phyloP scores from a whole-genome alignment of 1,140 invertebrate species.

The Trichonephila inaurata region DNA sequence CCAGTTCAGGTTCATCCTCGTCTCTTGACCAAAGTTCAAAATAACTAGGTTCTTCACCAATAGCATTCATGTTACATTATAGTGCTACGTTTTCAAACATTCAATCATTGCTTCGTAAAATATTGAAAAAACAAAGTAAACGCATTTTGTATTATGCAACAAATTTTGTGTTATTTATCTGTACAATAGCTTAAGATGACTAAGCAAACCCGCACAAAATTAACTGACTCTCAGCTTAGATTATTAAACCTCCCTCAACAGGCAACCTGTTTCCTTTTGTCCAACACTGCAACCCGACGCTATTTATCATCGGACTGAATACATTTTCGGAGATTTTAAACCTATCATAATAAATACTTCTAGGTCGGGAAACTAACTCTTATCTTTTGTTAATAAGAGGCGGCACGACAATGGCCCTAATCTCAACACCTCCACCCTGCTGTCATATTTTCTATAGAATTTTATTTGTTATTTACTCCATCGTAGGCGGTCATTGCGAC shows the following conservation, averaged over 20 bases:
- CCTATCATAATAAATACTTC: conserved; percentile 26
- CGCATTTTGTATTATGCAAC: no score
- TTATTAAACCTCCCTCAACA: not conserved
- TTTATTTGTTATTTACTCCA: conserved; percentile 54
- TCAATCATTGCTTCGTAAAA: no score
- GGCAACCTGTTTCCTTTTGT: not conserved
- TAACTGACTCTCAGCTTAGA: not conserved
- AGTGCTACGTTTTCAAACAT: no score
- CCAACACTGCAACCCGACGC: not conserved
- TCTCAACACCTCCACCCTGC: conserved; percentile 61
- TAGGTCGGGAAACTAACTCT: not conserved
- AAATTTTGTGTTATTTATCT: no score
- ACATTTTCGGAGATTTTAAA: not conserved
- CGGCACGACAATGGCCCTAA: conserved; percentile 24
- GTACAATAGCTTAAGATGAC: not conserved
- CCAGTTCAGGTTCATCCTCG: no score
- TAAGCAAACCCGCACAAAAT: not conserved
- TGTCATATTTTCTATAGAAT: conserved; percentile 9
- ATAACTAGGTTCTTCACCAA: no score
- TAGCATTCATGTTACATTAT: no score
- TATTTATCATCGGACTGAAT: not conserved
- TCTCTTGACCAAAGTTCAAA: no score
- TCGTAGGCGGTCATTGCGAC: conserved; percentile 20
- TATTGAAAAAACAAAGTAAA: no score
- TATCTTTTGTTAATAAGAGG: conserved; percentile 41